phyloP scores from a whole-genome alignment of 2,888 invertebrate genomes.

The Notodonta ziczac region DNA sequence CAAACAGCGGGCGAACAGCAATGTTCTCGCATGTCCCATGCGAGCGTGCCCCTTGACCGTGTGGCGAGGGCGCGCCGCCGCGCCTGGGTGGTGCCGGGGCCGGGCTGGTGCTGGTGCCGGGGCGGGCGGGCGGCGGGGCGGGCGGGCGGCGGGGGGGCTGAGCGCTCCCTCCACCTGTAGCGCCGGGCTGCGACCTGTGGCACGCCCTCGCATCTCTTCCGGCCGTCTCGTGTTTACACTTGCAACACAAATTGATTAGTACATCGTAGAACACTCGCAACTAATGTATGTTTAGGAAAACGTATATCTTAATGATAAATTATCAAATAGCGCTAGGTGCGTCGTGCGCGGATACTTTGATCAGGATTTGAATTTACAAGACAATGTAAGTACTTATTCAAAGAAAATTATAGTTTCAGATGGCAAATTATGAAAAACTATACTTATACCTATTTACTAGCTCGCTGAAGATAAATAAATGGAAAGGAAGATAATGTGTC shows the following conservation, averaged over 20 bases:
- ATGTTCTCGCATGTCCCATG: background rate
- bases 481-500: no score
- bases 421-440: no score
- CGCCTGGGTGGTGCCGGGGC: constrained; percentile 13
- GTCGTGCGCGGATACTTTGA: no score
- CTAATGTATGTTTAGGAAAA: no score
- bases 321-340: no score
- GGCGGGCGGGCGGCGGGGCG: no score
- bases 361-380: no score
- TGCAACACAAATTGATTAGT: background rate
- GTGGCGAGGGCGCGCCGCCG: constrained; percentile 14
- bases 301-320: no score
- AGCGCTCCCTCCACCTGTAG: constrained; percentile 47
- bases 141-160: constrained; percentile 11
- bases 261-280: background rate
- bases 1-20: background rate
- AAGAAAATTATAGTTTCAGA: no score
- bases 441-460: no score
- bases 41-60: constrained; percentile 28
- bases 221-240: background rate
- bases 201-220: constrained; percentile 27
- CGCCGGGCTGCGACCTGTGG: constrained; percentile 48
- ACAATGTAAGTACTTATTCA: no score
- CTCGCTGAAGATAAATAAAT: no score
- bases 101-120: constrained; percentile 11